phyloP scores from a whole-genome alignment of 2,113 vertebrate genomes.

The Podiceps cristatus region DNA sequence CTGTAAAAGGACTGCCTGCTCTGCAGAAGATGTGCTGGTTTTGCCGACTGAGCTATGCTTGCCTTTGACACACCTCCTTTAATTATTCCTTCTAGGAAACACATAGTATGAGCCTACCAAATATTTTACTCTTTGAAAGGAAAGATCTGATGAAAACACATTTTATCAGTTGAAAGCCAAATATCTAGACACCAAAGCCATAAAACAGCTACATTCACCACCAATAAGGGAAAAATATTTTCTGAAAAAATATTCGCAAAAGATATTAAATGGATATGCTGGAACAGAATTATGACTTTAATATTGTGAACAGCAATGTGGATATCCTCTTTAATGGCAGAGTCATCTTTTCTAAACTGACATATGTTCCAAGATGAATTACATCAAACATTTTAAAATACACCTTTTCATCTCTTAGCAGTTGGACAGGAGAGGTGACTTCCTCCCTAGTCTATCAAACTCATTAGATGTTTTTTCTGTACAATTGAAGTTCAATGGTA shows the following conservation, averaged over 20 bases:
- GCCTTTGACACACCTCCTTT: background rate
- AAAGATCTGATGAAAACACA: background rate
- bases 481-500: background rate
- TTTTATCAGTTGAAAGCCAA: background rate
- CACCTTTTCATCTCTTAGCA: background rate
- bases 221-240: background rate
- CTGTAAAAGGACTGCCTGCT: background rate
- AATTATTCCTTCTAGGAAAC: background rate
- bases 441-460: background rate
- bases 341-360: background rate
- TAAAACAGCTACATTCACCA: background rate
- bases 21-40: background rate
- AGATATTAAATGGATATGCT: background rate
- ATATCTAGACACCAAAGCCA: background rate
- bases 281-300: background rate
- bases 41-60: background rate
- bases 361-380: background rate
- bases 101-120: background rate
- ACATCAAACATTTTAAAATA: background rate
- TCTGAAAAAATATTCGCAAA: background rate
- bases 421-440: background rate
- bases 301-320: background rate
- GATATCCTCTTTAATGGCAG: background rate
- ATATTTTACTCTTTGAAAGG: background rate
- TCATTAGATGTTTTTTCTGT: background rate